Evolutionary conservation across 2,888 invertebrate genomes (phyloP).

Genomic region (Athalia rosae): DNA sequence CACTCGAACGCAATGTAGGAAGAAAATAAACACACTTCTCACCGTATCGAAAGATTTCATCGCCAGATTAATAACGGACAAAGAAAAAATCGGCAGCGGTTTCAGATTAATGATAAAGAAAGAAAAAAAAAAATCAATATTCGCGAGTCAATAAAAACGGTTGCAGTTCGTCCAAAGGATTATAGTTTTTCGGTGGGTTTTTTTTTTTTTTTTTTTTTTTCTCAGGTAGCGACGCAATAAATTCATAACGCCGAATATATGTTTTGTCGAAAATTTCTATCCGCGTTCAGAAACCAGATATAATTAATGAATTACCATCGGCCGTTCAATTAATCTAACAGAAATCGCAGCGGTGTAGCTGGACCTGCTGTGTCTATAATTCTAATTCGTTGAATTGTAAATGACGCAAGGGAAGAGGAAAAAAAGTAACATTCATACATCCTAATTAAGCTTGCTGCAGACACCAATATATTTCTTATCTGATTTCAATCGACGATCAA

Average conservation of each 20-base stretch:
- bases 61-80: too few relatives aligned
- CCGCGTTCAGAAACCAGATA: background rate
- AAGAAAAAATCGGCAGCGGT: too few relatives aligned
- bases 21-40: background rate
- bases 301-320: slow-evolving; percentile 22
- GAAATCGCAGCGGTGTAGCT: background rate
- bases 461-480: background rate
- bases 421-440: background rate
- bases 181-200: too few relatives aligned
- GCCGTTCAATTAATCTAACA: slow-evolving; percentile 27
- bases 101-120: too few relatives aligned
- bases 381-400: slow-evolving; percentile 18
- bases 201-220: too few relatives aligned
- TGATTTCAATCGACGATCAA: background rate
- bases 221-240: too few relatives aligned
- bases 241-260: background rate
- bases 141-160: too few relatives aligned
- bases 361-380: background rate
- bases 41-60: too few relatives aligned
- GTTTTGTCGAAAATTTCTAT: background rate
- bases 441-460: background rate
- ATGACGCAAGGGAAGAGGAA: background rate
- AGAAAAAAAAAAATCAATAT: too few relatives aligned
- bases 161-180: too few relatives aligned
- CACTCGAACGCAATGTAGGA: background rate